Percentiles rank a stretch among this genome's conserved stretches.
Conservation (phyloP, 2,113 vertebrate genomes). For the Ptyas mucosa region DNA sequence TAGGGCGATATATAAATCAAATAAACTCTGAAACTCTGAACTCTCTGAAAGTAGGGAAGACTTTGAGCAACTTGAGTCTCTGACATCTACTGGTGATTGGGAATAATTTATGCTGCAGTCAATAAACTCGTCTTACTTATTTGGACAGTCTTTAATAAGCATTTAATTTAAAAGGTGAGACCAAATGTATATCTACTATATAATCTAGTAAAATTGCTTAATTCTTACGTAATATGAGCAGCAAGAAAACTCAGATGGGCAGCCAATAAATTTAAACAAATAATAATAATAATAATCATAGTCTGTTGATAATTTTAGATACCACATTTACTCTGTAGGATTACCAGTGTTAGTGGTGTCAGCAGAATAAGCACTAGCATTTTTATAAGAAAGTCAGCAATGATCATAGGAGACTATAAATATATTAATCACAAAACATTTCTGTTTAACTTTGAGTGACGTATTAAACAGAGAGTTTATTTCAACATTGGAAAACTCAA, state of each 20-base stretch:
- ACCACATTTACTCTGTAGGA: neutral
- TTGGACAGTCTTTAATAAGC: neutral
- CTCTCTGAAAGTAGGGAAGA: neutral
- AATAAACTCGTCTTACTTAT: neutral
- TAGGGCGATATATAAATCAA: no score
- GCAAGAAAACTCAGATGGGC: neutral
- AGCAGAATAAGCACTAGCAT: neutral
- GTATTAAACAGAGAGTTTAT: neutral
- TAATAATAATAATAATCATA: neutral
- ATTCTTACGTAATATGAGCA: neutral
- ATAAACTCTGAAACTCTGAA: no score
- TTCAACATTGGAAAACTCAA: neutral
- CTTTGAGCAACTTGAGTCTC: neutral
- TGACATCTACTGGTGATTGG: neutral
- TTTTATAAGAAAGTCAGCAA: neutral
- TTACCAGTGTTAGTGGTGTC: neutral
- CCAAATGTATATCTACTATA: neutral
- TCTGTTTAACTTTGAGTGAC: neutral
- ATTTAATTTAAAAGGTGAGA: neutral
- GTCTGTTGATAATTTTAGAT: neutral
- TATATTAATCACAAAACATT: neutral
- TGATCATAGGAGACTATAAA: neutral
- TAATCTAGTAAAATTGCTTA: neutral
- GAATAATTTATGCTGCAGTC: conserved; percentile 11
- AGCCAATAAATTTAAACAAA: neutral